Evolutionary conservation across 2,888 invertebrate species (phyloP).

Genomic region (Drosophila meridionalis): DNA sequence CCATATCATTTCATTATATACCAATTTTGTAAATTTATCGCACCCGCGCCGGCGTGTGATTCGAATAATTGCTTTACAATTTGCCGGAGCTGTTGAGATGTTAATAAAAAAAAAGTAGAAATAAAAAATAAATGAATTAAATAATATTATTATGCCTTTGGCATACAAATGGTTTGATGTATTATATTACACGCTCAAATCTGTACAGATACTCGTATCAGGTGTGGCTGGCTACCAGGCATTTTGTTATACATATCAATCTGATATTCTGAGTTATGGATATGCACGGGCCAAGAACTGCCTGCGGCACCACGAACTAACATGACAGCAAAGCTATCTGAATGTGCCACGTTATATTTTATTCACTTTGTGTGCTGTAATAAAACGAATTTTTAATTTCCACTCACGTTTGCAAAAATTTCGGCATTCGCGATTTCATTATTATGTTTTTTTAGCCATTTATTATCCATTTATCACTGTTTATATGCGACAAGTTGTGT

Average conservation of each 20-base stretch:
- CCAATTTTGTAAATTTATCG: constrained; percentile 57
- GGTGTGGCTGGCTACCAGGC: constrained; percentile 67
- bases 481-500: constrained; percentile 10
- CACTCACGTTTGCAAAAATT: constrained; percentile 31
- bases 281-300: constrained; percentile 9
- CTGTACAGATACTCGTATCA: constrained; percentile 49
- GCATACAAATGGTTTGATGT: constrained; percentile 66
- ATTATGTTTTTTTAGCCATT: not conserved
- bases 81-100: constrained; percentile 45
- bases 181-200: constrained; percentile 52
- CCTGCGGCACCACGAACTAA: constrained; percentile 31
- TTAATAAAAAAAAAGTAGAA: constrained; percentile 32
- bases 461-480: constrained; percentile 10
- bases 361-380: constrained; percentile 24
- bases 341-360: constrained; percentile 31
- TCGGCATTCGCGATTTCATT: not conserved
- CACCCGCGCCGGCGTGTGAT: constrained; percentile 62
- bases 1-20: constrained; percentile 38
- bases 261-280: constrained; percentile 26
- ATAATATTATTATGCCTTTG: constrained; percentile 55
- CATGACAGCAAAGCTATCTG: constrained; percentile 28
- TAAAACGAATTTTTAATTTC: constrained; percentile 18
- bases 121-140: constrained; percentile 18
- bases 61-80: constrained; percentile 78
- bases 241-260: constrained; percentile 67